These are phyloP conservation scores for Hippocampus mohnikei DNA, from an alignment of 2,113 vertebrate genomes.

Conservation along the genomic window DNA sequence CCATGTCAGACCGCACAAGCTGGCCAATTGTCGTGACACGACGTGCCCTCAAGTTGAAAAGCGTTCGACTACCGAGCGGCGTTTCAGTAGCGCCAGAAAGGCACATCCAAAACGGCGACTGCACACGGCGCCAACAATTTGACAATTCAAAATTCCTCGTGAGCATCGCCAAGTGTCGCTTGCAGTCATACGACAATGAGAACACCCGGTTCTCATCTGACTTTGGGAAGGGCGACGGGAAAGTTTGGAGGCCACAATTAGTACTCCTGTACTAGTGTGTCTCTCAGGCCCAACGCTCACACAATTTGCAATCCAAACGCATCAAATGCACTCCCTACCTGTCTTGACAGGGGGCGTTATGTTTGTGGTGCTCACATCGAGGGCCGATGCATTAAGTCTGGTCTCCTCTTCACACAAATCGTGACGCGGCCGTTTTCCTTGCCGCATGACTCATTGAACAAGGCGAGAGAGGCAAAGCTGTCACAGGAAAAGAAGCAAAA, in stretches of 20 bases:
- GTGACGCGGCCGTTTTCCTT: constrained; percentile 45
- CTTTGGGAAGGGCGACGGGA: too few species aligned
- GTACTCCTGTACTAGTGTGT: not conserved
- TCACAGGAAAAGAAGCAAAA: constrained; percentile 44
- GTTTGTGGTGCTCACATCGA: not conserved
- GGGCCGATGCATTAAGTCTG: constrained; percentile 19
- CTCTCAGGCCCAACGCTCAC: not conserved
- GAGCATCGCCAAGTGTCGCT: too few species aligned
- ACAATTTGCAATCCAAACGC: not conserved
- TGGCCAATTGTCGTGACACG: too few species aligned
- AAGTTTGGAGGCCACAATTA: too few species aligned
- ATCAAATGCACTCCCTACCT: not conserved
- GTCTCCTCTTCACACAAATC: constrained; percentile 42
- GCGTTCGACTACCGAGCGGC: too few species aligned
- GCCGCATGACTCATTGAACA: constrained; percentile 46
- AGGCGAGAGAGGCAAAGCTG: constrained; percentile 44
- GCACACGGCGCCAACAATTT: too few species aligned
- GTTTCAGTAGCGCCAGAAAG: too few species aligned
- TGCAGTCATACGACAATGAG: not conserved
- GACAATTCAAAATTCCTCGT: too few species aligned
- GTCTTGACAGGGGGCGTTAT: constrained; percentile 3
- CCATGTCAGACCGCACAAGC: too few species aligned
- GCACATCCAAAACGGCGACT: too few species aligned
- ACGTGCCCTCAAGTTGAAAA: too few species aligned
- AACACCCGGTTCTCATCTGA: too few species aligned